Evolutionary conservation across 1,140 invertebrate genomes (phyloP), one percentile per base, ranked within the genome.

Genomic region (Drosophila nasuta): DNA sequence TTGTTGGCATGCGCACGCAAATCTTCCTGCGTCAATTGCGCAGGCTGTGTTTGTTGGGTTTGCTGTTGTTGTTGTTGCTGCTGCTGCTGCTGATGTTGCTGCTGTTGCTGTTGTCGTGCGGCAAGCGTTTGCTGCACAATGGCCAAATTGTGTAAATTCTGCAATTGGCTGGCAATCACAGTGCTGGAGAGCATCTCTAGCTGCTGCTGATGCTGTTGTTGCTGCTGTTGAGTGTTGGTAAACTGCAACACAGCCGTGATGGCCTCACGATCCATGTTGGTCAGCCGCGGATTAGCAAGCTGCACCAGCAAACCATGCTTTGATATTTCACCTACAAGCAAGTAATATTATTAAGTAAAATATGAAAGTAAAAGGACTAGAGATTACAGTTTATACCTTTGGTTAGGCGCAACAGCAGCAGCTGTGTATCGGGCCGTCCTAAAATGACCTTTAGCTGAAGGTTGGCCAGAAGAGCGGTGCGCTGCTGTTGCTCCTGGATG

Each of bases 161-260:
- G 91, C 28, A 92, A 52, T 56, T 92, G 91, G 57, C 79, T 92
- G 7, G 86, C 76, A 63, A 92, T 81, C n/a, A 92, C 82, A 30
- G 82, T 92, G 68, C 85, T 92, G 3, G 91, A 92, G 0, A 92
- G 80, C 76, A 87, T 78, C 49, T 92, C 91, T 54, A 92, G 63
- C 52, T 90, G 82, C 48, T 92, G 91, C 15, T 83, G 86, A 33
- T 91, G 89, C 56, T 78, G 83, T 38, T 89, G 83, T 56, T 90
- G 86, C 52, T 91, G 79, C 48, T 92, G 91, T 33, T 92, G 91
- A 7, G 91, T 89, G n/a, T 92, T 90, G 6, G 91, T 92, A 52
- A 92, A 92, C 51, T 92, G 89, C 38, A 92, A 51, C 15, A 92
- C 91, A 35, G 91, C 91, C 1, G 91, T 92, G 13, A 92, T 92